Evolutionary conservation across 2,888 invertebrate genomes (phyloP).

Genomic region (Drosophila melanosoma): DNA sequence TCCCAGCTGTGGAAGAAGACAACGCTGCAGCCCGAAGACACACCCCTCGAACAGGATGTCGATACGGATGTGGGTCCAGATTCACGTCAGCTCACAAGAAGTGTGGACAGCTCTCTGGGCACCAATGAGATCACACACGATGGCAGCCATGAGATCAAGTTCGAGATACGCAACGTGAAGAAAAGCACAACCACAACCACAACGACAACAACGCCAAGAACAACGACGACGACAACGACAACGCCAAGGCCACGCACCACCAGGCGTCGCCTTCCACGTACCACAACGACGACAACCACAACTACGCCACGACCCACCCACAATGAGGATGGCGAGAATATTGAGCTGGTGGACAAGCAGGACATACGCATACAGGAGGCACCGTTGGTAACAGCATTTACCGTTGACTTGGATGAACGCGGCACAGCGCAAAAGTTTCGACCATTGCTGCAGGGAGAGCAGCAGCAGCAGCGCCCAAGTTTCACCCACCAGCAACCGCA

Average conservation of each 20-base stretch:
- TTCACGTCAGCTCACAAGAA: constrained; percentile 83
- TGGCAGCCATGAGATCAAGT: constrained; percentile 80
- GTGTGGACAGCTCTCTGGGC: constrained; percentile 80
- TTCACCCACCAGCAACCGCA: constrained; percentile 28
- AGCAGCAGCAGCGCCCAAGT: constrained; percentile 64
- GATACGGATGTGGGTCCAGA: constrained; percentile 44
- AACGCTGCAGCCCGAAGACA: constrained; percentile 43
- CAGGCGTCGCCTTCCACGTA: constrained; percentile 50
- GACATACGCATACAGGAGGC: constrained; percentile 93
- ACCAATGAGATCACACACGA: constrained; percentile 83
- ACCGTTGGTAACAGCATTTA: constrained; percentile 93
- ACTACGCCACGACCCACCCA: constrained; percentile 89
- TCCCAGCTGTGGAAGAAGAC: constrained; percentile 77
- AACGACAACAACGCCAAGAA: constrained; percentile 49
- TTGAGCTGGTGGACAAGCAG: constrained; percentile 88
- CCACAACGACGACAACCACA: constrained; percentile 85
- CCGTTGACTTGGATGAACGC: constrained; percentile 92
- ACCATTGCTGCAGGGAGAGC: constrained; percentile 87
- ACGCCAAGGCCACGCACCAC: constrained; percentile 81
- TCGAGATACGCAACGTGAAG: constrained; percentile 80
- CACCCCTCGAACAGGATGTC: constrained; percentile 26
- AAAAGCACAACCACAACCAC: constrained; percentile 81
- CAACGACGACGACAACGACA: constrained; percentile 85
- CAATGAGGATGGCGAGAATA: constrained; percentile 89
- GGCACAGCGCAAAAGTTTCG: constrained; percentile 92